Evolutionary conservation across 2,113 vertebrate species (phyloP).

Genomic region (Urocitellus parryii): DNA sequence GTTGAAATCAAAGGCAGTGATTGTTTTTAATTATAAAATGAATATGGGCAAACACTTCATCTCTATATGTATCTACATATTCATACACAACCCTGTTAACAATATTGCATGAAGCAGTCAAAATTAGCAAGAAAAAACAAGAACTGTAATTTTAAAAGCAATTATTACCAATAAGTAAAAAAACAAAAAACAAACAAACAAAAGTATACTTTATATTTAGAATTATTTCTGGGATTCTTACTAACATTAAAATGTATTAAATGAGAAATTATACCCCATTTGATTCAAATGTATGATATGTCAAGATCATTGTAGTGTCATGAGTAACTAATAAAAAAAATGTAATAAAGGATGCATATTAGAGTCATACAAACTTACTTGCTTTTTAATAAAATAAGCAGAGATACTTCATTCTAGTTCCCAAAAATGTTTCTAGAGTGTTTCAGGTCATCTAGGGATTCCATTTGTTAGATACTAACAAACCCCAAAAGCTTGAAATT

Average conservation of each 20-base stretch:
- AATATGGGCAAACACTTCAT: not conserved
- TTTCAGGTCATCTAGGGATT: not conserved
- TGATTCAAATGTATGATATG: too few relatives aligned
- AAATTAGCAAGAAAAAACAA: slow-evolving; percentile 17
- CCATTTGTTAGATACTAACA: not conserved
- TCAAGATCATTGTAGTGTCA: too few relatives aligned
- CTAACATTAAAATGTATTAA: slow-evolving; percentile 54
- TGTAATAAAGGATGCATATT: not conserved
- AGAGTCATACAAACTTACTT: slow-evolving; percentile 19
- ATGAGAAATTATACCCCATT: not conserved
- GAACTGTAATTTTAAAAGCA: not conserved
- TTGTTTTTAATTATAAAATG: slow-evolving; percentile 60
- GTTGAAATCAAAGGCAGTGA: not conserved
- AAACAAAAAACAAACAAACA: not conserved
- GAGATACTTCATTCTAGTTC: slow-evolving; percentile 17
- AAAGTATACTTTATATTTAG: not conserved
- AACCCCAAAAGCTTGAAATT: not conserved
- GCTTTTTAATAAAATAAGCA: slow-evolving; percentile 55
- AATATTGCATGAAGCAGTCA: slow-evolving; percentile 2
- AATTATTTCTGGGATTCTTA: slow-evolving; percentile 45
- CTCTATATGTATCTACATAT: not conserved
- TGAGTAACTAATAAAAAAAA: not conserved
- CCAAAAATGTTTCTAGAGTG: slow-evolving; percentile 6
- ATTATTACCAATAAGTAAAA: slow-evolving; percentile 30
- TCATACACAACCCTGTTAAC: not conserved